Evolutionary conservation across 2,113 vertebrate species (phyloP).

Genomic region (Corvus moneduloides): DNA sequence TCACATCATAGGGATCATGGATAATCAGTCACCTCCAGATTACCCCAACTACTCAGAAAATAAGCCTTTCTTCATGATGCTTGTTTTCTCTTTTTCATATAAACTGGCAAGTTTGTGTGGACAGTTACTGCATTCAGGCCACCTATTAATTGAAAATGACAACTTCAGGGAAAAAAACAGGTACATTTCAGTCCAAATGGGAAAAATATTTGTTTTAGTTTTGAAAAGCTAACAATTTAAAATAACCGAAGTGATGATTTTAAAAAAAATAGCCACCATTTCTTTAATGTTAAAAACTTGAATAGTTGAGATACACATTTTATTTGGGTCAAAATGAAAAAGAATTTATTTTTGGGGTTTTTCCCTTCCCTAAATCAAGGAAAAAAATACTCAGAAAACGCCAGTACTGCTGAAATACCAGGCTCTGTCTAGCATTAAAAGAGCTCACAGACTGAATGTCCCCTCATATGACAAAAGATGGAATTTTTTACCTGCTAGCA

Average conservation of each 20-base stretch:
- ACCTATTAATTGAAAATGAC: background rate
- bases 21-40: background rate
- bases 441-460: background rate
- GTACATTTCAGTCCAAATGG: background rate
- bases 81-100: background rate
- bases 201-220: background rate
- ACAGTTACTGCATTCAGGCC: background rate
- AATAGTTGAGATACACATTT: background rate
- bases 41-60: background rate
- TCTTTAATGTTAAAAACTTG: background rate
- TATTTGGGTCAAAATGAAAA: background rate
- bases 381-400: background rate
- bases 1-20: background rate
- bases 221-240: background rate
- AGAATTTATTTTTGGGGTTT: accelerated
- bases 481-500: background rate
- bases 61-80: background rate
- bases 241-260: background rate
- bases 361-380: background rate
- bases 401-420: background rate
- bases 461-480: background rate
- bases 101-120: background rate
- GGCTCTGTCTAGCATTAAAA: background rate
- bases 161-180: background rate
- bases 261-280: background rate